These are phyloP conservation scores for Odontomyia ornata DNA, from an alignment of 2,888 invertebrate species.

Conservation along the genomic window DNA sequence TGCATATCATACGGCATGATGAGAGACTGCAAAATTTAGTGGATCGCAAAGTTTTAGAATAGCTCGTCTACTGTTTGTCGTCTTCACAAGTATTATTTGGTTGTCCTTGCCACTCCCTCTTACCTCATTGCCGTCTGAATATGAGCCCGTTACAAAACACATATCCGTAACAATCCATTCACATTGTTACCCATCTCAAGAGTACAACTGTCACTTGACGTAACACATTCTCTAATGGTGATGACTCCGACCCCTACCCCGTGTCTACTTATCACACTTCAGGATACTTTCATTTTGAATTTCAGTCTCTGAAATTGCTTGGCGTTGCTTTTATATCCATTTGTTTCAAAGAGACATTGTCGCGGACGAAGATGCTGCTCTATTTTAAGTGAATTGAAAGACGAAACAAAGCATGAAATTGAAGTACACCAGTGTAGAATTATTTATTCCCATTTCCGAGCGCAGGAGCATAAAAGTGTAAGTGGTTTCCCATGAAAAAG, in stretches of 20 bases:
- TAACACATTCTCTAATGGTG: constrained; percentile 12
- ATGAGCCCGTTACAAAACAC: not conserved
- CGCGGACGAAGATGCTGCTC: not conserved
- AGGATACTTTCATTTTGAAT: not conserved
- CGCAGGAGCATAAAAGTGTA: constrained; percentile 34
- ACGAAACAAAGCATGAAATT: constrained; percentile 44
- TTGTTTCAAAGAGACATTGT: constrained; percentile 33
- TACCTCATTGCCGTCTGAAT: not conserved
- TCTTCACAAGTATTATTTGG: not conserved
- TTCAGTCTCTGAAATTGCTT: not conserved
- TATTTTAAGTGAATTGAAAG: constrained; percentile 34
- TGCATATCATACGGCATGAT: constrained; percentile 7
- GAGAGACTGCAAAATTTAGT: not conserved
- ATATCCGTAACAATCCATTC: not conserved
- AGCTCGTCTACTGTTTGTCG: not conserved
- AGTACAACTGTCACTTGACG: constrained; percentile 19
- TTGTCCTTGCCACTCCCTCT: not conserved
- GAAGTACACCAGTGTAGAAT: constrained; percentile 43
- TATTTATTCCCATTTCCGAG: constrained; percentile 37
- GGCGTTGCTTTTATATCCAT: constrained; percentile 6
- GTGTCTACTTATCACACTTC: not conserved
- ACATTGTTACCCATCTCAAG: not conserved
- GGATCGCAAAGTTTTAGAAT: constrained; percentile 15
- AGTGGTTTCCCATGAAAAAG: constrained; percentile 30
- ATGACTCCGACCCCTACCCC: too few relatives aligned